phyloP scores from a whole-genome alignment of 2,797 vertebrate genomes.

The Harpagifer antarcticus region DNA sequence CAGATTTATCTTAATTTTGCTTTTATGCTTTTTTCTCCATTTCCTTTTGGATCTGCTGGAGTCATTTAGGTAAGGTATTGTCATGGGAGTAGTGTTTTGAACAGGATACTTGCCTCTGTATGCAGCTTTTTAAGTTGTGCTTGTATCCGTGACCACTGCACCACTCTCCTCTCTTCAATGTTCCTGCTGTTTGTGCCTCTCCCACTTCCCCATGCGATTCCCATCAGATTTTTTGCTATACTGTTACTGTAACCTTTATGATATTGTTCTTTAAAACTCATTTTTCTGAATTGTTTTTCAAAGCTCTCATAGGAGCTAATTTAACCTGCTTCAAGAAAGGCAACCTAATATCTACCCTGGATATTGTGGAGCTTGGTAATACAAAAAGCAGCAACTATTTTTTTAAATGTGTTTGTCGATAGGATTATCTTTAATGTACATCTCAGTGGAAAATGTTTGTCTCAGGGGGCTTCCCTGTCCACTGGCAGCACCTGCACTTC shows the following conservation, averaged over 20 bases:
- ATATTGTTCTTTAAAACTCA: background rate
- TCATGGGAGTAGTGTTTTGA: conserved; percentile 37
- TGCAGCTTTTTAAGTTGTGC: conserved; percentile 15
- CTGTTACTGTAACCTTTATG: conserved; percentile 4
- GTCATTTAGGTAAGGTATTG: conserved; percentile 44
- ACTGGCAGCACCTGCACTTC: background rate
- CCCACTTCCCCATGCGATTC: background rate
- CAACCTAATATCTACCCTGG: background rate
- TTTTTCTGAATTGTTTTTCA: conserved; percentile 1
- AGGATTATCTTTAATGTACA: background rate
- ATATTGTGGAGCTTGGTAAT: background rate
- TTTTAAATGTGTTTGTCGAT: conserved; percentile 1
- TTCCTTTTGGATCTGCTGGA: conserved; percentile 43
- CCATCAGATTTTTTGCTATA: background rate
- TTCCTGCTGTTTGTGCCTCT: background rate
- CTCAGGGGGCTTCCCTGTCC: background rate
- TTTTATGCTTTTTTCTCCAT: conserved; percentile 34
- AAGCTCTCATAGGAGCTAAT: background rate
- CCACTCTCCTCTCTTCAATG: background rate
- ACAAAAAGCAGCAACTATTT: conserved; percentile 10
- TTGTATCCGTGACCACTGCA: conserved; percentile 19
- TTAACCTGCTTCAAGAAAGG: conserved; percentile 1
- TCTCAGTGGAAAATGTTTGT: background rate
- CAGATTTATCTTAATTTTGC: conserved; percentile 38
- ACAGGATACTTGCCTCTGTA: conserved; percentile 11